Conservation (phyloP, 2,113 vertebrate species). For the Antigone vipio region DNA sequence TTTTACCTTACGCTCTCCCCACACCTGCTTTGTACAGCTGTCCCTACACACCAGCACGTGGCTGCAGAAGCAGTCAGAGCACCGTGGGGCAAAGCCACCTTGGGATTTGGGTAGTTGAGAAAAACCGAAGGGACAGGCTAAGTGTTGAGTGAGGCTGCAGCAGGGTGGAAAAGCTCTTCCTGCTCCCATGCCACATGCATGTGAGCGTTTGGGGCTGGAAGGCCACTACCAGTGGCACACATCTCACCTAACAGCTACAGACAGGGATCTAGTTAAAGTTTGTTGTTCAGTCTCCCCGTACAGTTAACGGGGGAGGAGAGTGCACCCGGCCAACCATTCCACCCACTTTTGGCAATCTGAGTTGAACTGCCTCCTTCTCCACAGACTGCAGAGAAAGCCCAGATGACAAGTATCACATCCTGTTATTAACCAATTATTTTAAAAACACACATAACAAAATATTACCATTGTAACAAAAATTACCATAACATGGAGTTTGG, state of each 20-base stretch:
- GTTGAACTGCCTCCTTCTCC: background rate
- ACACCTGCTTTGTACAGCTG: background rate
- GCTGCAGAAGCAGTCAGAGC: background rate
- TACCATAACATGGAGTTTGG: background rate
- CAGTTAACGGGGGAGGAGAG: background rate
- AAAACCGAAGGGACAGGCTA: background rate
- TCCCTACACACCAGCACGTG: background rate
- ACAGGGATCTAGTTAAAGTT: background rate
- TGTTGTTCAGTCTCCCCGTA: background rate
- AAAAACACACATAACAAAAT: background rate
- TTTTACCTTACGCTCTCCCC: background rate
- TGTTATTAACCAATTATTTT: background rate
- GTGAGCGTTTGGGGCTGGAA: background rate
- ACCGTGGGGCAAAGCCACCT: rapidly evolving
- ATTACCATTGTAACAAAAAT: background rate
- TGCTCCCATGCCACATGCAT: rapidly evolving
- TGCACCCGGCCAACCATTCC: background rate
- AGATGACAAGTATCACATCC: background rate
- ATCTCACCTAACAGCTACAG: background rate
- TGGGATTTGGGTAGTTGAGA: background rate
- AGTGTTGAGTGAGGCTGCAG: background rate
- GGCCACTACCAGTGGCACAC: background rate
- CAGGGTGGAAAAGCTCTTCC: background rate
- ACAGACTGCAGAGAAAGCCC: background rate
- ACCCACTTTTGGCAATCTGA: rapidly evolving